Evolutionary conservation across 2,113 vertebrate species (phyloP).

Genomic region (Martes martes): DNA sequence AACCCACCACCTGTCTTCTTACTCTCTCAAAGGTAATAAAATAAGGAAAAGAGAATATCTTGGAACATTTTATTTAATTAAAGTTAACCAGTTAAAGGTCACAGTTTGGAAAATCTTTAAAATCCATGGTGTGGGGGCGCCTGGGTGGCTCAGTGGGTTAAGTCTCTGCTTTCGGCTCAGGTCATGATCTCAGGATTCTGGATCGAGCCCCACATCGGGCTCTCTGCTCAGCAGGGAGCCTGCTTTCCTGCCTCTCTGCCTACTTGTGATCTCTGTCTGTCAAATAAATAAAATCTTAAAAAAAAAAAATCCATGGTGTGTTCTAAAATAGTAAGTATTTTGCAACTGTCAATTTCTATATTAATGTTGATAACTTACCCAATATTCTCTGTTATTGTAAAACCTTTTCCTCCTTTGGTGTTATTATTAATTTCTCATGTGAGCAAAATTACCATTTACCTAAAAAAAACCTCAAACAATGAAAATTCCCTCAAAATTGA

Average conservation of each 20-base stretch:
- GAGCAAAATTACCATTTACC: neutral
- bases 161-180: too few species aligned
- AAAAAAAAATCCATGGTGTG: neutral
- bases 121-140: neutral
- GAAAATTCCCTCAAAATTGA: neutral
- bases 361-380: neutral
- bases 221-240: too few species aligned
- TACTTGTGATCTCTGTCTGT: too few species aligned
- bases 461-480: neutral
- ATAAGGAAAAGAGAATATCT: neutral
- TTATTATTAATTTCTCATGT: neutral
- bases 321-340: neutral
- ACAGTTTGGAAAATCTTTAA: neutral
- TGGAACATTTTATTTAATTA: neutral
- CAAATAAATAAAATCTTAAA: too few species aligned
- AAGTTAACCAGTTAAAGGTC: neutral
- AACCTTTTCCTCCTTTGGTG: neutral
- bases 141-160: too few species aligned
- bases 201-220: too few species aligned
- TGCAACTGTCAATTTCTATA: neutral
- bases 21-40: neutral
- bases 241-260: too few species aligned
- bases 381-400: neutral
- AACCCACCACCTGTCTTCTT: fast-evolving
- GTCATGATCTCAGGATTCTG: too few species aligned